Base-by-base conservation (phyloP, 2,797 vertebrate genomes). In the Rhinella marina region DNA sequence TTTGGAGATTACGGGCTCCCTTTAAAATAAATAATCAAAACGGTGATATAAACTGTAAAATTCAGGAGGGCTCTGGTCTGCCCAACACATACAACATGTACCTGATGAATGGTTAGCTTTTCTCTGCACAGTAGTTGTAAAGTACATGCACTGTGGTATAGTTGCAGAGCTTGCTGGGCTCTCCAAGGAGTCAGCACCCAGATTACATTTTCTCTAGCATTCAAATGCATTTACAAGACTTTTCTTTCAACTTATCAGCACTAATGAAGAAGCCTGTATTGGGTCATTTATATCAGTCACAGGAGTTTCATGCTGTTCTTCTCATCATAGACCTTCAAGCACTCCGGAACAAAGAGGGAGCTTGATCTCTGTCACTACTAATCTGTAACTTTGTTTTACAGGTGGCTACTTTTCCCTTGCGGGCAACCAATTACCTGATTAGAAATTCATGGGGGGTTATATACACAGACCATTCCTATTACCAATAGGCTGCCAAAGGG, bases 351-450 rank as follows among this genome's bases (percentile, higher is more conserved):
- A 83, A 83, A 56, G 62, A 70, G 81, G 50, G 41, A 83, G 29
- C 68, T 73, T 73, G 68, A 84, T 84, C 82, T 73, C 68, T 72
- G 66, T 84, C 68, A 61, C 52, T 83, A 70, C 82, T 83, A 72
- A 83, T 72, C 82, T 73, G 82, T 41, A 73, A 57, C 29, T 84
- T 73, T 41, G 54, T 84, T 84, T 84, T 84, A 84, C 82, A 84
- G 82, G 68, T 84, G 82, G 29, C 52, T 73, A 41, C 68, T 59
- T 84, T 54, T 59, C 52, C 54, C 82, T 84, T 23, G 59, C 68
- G 59, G 54, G 82, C 82, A 32, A 68, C 73, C 57, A 7, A 19
- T 57, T 59, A 32, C 54, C 64, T 59, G 23, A 73, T 41, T 84
- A 73, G 68, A 32, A 84, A 73, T 73, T 57, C 82, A 73, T n/a